A percentile compares a stretch with the other conserved stretches of the same genome.
phyloP scores from a whole-genome alignment of 2,888 invertebrate genomes.

The Leptinotarsa rubiginosa region DNA sequence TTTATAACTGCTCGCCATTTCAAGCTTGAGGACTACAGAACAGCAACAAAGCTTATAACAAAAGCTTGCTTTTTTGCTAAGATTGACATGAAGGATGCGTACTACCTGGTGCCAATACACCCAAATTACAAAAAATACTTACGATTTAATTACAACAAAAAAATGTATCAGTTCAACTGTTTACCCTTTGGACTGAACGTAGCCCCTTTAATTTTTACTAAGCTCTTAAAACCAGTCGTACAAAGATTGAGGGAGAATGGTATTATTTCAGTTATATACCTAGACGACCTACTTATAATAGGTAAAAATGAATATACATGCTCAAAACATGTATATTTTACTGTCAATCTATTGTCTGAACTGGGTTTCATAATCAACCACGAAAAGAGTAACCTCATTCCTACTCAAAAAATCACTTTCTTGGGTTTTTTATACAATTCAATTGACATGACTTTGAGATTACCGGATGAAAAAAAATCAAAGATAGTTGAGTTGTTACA shows the following conservation, averaged over 20 bases:
- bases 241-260: constrained; percentile 30
- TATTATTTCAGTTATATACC: constrained; percentile 36
- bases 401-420: background rate
- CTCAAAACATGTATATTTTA: background rate
- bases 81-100: constrained; percentile 28
- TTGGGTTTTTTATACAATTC: constrained; percentile 9
- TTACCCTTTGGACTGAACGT: constrained; percentile 22
- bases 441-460: constrained; percentile 3
- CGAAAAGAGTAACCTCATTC: constrained; percentile 7
- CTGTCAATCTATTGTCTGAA: background rate
- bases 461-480: constrained; percentile 2
- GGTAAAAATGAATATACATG: constrained; percentile 2
- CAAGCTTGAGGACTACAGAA: constrained; percentile 27
- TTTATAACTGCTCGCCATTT: constrained; percentile 8
- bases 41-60: constrained; percentile 14
- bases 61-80: constrained; percentile 12
- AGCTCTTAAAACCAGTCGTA: constrained; percentile 47
- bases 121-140: constrained; percentile 10
- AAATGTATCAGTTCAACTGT: constrained; percentile 25
- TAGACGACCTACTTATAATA: constrained; percentile 41
- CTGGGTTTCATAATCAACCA: background rate
- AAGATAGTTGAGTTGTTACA: background rate
- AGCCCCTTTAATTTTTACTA: constrained; percentile 43
- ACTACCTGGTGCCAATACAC: background rate
- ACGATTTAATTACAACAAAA: constrained; percentile 12